These are phyloP conservation scores for Drosophila cracens DNA, from an alignment of 2,888 invertebrate species.

Conservation along the genomic window DNA sequence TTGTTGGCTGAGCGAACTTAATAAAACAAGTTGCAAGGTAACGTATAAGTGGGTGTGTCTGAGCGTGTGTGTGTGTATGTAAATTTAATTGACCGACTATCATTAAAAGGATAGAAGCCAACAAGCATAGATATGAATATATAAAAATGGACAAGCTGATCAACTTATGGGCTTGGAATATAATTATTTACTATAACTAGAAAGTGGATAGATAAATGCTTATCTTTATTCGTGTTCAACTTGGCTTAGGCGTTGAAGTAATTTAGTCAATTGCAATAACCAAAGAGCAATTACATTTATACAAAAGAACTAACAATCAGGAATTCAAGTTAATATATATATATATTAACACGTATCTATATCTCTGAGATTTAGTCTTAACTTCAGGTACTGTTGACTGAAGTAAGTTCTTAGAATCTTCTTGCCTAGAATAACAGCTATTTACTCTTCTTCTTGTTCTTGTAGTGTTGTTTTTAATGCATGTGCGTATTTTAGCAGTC, in stretches of 20 bases:
- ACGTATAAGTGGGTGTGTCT: not conserved
- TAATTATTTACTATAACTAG: not conserved
- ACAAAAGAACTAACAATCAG: too few species aligned
- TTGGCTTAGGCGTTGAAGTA: not conserved
- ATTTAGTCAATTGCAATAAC: not conserved
- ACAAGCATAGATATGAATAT: not conserved
- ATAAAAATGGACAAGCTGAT: not conserved
- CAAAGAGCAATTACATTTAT: too few species aligned
- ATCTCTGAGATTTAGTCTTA: not conserved
- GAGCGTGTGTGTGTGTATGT: not conserved
- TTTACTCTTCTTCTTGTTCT: not conserved
- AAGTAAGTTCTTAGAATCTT: not conserved
- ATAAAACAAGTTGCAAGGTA: conserved; percentile 10
- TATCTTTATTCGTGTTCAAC: not conserved
- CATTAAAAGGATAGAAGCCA: conserved; percentile 4
- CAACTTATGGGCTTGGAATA: not conserved
- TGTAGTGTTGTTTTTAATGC: not conserved
- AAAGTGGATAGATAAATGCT: not conserved
- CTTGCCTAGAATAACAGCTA: not conserved
- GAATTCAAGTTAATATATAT: not conserved
- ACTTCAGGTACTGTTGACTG: not conserved
- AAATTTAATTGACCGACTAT: not conserved
- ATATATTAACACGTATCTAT: not conserved
- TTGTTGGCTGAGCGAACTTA: conserved; percentile 4
- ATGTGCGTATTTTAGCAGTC: conserved; percentile 4